Evolutionary conservation across 2,113 vertebrate genomes (phyloP).

Genomic region (Coptodon rendalli): DNA sequence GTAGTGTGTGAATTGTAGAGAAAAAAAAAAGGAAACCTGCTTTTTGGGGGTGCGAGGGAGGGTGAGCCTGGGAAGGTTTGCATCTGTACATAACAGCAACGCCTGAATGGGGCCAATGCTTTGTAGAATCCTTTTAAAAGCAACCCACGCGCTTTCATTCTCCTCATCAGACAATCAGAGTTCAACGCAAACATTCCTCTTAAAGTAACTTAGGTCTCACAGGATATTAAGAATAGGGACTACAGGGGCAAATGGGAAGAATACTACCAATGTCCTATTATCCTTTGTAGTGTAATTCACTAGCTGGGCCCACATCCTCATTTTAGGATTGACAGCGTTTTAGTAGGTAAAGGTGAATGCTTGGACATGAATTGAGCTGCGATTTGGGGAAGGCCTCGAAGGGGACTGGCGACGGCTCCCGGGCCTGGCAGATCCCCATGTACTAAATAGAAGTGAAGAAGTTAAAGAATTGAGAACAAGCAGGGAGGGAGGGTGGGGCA

Average conservation of each 20-base stretch:
- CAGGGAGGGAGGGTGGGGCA: not conserved
- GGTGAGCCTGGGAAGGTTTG: not conserved
- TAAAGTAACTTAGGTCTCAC: not conserved
- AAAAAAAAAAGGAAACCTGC: not conserved
- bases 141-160: not conserved
- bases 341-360: too few relatives aligned
- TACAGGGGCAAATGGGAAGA: not conserved
- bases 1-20: not conserved
- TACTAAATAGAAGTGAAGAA: not conserved
- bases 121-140: not conserved
- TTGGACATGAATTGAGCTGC: too few relatives aligned
- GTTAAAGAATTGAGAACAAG: not conserved
- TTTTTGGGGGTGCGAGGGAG: not conserved
- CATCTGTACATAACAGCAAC: not conserved
- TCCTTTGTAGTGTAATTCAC: not conserved
- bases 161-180: not conserved
- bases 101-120: not conserved
- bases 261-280: not conserved
- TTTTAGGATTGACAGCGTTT: not conserved
- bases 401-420: not conserved
- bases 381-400: not conserved
- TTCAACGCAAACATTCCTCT: not conserved
- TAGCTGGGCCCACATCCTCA: not conserved
- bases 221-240: not conserved
- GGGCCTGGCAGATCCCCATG: not conserved